Percentiles rank a stretch among this genome's conserved stretches.
phyloP scores from a whole-genome alignment of 2,888 invertebrate species.

The Strigamia maritima region DNA sequence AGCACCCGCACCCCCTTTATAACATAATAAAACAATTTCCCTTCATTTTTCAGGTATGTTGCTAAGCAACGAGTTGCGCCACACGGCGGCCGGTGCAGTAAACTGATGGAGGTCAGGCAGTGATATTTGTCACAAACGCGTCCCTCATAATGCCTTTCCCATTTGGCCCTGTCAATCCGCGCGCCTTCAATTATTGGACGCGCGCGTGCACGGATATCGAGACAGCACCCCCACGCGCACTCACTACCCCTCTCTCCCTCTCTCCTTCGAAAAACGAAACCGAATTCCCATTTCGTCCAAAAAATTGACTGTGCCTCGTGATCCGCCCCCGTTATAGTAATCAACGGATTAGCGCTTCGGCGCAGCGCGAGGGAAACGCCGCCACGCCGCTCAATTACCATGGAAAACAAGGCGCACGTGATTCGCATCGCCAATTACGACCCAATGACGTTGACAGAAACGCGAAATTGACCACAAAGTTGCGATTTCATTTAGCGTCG shows the following conservation, averaged over 20 bases:
- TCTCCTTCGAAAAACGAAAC: neutral
- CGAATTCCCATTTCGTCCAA: conserved; percentile 10
- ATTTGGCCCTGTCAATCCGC: conserved; percentile 15
- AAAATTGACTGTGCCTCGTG: conserved; percentile 5
- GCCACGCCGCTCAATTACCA: conserved; percentile 5
- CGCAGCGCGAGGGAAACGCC: neutral
- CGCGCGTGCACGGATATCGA: conserved; percentile 15
- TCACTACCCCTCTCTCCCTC: neutral
- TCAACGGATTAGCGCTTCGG: conserved; percentile 1
- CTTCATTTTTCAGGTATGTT: conserved; percentile 5
- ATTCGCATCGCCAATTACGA: neutral
- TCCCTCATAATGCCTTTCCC: conserved; percentile 15
- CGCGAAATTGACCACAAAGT: neutral
- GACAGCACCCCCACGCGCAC: neutral
- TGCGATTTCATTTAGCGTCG: neutral
- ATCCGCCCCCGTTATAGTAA: conserved; percentile 10
- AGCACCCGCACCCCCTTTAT: neutral
- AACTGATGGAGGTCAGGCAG: conserved; percentile 15
- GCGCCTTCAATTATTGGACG: conserved; percentile 15
- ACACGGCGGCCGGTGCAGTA: neutral
- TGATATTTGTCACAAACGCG: conserved; percentile 15
- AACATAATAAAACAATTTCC: conserved; percentile 10
- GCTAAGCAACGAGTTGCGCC: neutral
- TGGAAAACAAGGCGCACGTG: conserved; percentile 15
- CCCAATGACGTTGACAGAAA: neutral